Evolutionary conservation across 2,797 vertebrate species (phyloP).

Genomic region (Crax fasciolata): DNA sequence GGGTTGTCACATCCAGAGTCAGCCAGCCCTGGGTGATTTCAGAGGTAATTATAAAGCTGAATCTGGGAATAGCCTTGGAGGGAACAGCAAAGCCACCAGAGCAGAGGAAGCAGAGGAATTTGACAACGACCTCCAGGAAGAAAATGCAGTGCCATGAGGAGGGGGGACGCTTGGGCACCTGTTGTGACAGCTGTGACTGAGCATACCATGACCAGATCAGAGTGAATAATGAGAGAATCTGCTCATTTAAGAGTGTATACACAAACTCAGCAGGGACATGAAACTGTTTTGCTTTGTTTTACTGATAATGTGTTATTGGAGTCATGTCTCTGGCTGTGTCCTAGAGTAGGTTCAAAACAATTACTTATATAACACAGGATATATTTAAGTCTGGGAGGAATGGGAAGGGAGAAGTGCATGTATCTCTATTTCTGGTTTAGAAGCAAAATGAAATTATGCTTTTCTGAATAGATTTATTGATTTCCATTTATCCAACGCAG

Average conservation of each 20-base stretch:
- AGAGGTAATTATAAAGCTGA: neutral
- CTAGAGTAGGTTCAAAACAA: conserved; percentile 73
- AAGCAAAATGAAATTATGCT: conserved; percentile 58
- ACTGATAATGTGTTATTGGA: conserved; percentile 76
- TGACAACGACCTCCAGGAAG: neutral
- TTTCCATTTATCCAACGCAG: neutral
- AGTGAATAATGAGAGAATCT: conserved; percentile 65
- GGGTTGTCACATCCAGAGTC: rapidly evolving
- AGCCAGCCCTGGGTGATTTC: neutral
- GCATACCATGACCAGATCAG: conserved; percentile 66
- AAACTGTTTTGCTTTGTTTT: conserved; percentile 76
- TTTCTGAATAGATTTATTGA: conserved; percentile 58
- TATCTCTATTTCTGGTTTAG: conserved; percentile 56
- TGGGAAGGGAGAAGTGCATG: neutral
- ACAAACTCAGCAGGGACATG: conserved; percentile 67
- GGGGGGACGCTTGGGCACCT: neutral
- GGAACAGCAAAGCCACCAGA: neutral
- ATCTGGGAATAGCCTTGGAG: neutral
- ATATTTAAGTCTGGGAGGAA: conserved; percentile 37
- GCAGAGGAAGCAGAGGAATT: conserved; percentile 44
- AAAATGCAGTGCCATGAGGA: neutral
- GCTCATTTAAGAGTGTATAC: conserved; percentile 70
- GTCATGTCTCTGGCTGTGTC: conserved; percentile 73
- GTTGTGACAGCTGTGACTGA: conserved; percentile 66
- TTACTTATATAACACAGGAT: conserved; percentile 71